phyloP scores from a whole-genome alignment of 2,888 invertebrate species.

The Himalopsyche japonica region DNA sequence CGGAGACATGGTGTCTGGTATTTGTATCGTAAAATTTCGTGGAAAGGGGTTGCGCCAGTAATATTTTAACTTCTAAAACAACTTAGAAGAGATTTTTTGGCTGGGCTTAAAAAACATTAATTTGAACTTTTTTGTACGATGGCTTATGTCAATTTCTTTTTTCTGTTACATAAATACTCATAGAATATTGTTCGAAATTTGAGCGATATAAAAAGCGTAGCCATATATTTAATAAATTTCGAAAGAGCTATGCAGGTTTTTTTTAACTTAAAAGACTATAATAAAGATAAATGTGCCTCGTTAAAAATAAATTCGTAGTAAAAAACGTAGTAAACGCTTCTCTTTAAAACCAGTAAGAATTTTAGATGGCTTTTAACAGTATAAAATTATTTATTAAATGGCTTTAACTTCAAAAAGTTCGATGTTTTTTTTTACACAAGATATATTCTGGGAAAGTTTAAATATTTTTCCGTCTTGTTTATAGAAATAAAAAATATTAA shows the following conservation, averaged over 20 bases:
- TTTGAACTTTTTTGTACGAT: neutral
- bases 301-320: neutral
- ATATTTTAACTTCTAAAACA: neutral
- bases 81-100: neutral
- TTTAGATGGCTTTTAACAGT: too few relatives aligned
- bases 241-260: neutral
- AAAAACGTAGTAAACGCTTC: too few relatives aligned
- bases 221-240: neutral
- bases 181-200: neutral
- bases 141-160: neutral
- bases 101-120: neutral
- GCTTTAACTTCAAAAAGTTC: too few relatives aligned
- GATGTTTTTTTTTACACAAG: too few relatives aligned
- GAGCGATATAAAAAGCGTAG: neutral
- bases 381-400: too few relatives aligned
- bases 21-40: conserved; percentile 22
- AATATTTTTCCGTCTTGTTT: too few relatives aligned
- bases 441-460: too few relatives aligned
- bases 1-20: conserved; percentile 15
- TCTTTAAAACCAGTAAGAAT: too few relatives aligned
- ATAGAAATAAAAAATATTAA: too few relatives aligned
- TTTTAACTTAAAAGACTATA: neutral
- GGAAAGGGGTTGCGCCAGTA: neutral
- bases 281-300: neutral
- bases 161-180: neutral